A percentile compares a stretch with the other conserved stretches of the same genome.
phyloP scores from a whole-genome alignment of 2,113 vertebrate genomes.

The Ranitomeya imitator region DNA sequence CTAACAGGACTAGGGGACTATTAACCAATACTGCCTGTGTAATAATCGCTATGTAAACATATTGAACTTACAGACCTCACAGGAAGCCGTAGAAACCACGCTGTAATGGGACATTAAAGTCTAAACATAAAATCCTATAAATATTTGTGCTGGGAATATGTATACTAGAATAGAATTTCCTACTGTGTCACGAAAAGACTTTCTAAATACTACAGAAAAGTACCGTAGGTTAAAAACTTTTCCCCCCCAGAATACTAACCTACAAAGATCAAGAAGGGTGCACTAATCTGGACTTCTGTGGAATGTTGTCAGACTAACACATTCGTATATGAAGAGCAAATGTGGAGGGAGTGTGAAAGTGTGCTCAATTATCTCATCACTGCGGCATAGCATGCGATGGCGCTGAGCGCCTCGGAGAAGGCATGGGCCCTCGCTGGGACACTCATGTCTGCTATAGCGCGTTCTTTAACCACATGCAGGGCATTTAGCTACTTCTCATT shows the following conservation, averaged over 20 bases:
- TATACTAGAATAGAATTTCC: neutral
- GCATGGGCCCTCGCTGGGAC: constrained; percentile 34
- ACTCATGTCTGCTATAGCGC: constrained; percentile 44
- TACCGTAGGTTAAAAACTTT: neutral
- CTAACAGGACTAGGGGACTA: neutral
- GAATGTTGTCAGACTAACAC: too few relatives aligned
- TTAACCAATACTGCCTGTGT: neutral
- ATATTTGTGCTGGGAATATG: neutral
- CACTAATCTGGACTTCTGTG: neutral
- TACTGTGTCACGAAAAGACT: neutral
- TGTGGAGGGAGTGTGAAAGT: neutral
- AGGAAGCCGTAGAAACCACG: neutral
- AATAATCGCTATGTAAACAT: constrained; percentile 18
- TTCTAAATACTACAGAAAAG: neutral
- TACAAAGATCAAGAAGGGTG: too few relatives aligned
- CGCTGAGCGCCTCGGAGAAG: neutral
- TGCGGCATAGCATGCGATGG: neutral
- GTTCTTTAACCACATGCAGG: constrained; percentile 48
- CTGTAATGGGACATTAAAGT: neutral
- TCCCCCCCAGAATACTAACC: too few relatives aligned
- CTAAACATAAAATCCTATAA: neutral
- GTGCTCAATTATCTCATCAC: neutral
- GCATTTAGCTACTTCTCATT: constrained; percentile 60
- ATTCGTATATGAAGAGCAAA: too few relatives aligned
- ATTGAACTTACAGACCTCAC: constrained; percentile 10